Conservation (phyloP, 2,797 vertebrate species). For the Hyperoplus lanceolatus region DNA sequence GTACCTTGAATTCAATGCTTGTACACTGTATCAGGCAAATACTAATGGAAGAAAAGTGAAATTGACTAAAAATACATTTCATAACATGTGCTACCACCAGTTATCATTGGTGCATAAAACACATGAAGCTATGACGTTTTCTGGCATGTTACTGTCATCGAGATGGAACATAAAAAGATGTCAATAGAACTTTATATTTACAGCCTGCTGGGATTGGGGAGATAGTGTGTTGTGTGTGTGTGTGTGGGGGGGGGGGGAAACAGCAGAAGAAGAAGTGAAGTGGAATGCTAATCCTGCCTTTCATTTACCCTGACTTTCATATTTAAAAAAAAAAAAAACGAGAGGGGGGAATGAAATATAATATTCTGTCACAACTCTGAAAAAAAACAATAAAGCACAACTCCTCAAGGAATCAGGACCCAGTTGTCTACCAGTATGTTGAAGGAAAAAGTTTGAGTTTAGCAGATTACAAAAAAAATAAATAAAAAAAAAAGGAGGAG, state of each 20-base stretch:
- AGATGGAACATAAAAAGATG: conserved; percentile 32
- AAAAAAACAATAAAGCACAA: conserved; percentile 61
- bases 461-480: conserved; percentile 43
- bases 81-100: conserved; percentile 6
- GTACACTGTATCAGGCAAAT: conserved; percentile 38
- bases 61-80: background rate
- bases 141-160: conserved; percentile 20
- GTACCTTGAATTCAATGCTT: conserved; percentile 20
- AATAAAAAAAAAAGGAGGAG: too few species aligned
- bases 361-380: conserved; percentile 81
- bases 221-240: too few species aligned
- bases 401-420: conserved; percentile 72
- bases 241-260: conserved; percentile 1
- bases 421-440: conserved; percentile 68
- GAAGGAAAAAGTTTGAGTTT: conserved; percentile 60
- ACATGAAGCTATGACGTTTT: background rate
- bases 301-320: conserved; percentile 82
- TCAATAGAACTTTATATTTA: conserved; percentile 68
- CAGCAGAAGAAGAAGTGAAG: conserved; percentile 54
- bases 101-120: conserved; percentile 14
- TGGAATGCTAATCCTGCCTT: conserved; percentile 80
- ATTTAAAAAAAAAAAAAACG: conserved; percentile 66
- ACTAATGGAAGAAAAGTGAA: conserved; percentile 28
- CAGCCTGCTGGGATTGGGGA: conserved; percentile 37
- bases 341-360: conserved; percentile 74